These are phyloP conservation scores for Stenodema calcarata DNA, from an alignment of 2,888 invertebrate genomes.

Conservation along the genomic window DNA sequence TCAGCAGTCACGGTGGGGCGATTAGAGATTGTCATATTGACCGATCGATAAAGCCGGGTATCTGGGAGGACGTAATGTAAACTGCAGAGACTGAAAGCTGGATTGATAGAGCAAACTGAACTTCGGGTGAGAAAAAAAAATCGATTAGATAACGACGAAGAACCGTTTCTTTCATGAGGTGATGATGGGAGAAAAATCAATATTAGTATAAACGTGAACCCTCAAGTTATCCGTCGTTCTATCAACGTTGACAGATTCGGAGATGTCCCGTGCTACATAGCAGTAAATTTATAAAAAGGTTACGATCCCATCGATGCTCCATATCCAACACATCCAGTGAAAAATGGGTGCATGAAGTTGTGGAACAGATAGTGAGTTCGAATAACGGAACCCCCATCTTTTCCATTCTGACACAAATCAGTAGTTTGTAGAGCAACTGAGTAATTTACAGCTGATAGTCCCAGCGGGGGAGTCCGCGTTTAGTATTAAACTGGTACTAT, in stretches of 20 bases:
- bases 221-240: not conserved
- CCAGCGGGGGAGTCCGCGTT: not conserved
- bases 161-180: not conserved
- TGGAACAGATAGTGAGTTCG: no score
- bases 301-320: no score
- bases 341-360: no score
- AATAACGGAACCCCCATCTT: no score
- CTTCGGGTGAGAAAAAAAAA: not conserved
- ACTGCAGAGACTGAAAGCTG: not conserved
- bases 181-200: not conserved
- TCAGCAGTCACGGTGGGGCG: not conserved
- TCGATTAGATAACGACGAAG: not conserved
- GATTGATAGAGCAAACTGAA: not conserved
- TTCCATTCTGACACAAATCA: not conserved
- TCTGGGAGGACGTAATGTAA: not conserved
- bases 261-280: not conserved
- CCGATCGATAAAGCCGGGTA: not conserved
- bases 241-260: not conserved
- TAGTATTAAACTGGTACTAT: no score
- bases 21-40: not conserved
- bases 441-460: not conserved
- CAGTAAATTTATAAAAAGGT: no score
- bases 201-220: not conserved
- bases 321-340: no score
- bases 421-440: not conserved